phyloP scores from a whole-genome alignment of 2,113 vertebrate species.

The Saimiri boliviensis region DNA sequence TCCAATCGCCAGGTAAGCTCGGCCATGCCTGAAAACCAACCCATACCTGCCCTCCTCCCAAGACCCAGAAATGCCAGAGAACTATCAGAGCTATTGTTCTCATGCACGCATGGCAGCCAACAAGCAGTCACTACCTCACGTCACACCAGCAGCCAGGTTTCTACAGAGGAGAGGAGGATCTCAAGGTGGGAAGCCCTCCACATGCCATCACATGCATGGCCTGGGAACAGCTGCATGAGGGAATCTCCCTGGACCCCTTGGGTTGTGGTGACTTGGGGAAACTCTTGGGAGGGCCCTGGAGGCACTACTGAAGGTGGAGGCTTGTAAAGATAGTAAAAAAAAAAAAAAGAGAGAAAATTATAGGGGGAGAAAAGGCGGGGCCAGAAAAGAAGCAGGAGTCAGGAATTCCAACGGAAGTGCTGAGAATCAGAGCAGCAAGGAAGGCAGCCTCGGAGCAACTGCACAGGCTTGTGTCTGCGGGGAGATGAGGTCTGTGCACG shows the following conservation, averaged over 20 bases:
- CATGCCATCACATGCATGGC: slow-evolving; percentile 61
- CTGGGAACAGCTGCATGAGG: neutral
- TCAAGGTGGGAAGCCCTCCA: neutral
- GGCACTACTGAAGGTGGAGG: neutral
- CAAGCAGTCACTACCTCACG: slow-evolving; percentile 57
- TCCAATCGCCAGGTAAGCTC: neutral
- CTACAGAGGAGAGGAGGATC: neutral
- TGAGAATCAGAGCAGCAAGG: rapidly evolving
- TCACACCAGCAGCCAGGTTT: slow-evolving; percentile 61
- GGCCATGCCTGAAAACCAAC: neutral
- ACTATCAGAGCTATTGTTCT: neutral
- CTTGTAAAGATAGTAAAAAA: neutral
- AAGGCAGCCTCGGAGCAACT: neutral
- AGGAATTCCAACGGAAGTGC: neutral
- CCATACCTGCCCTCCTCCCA: neutral
- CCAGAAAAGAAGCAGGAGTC: neutral
- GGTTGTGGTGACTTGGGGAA: neutral
- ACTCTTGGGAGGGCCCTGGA: neutral
- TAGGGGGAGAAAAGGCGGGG: neutral
- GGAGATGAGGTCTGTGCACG: neutral
- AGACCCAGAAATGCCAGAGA: neutral
- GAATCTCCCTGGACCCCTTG: neutral
- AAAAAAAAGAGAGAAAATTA: neutral
- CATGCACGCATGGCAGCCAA: slow-evolving; percentile 52
- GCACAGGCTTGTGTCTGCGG: neutral